Evolutionary conservation across 2,888 invertebrate species (phyloP).

Genomic region (Ennomos quercinarius): DNA sequence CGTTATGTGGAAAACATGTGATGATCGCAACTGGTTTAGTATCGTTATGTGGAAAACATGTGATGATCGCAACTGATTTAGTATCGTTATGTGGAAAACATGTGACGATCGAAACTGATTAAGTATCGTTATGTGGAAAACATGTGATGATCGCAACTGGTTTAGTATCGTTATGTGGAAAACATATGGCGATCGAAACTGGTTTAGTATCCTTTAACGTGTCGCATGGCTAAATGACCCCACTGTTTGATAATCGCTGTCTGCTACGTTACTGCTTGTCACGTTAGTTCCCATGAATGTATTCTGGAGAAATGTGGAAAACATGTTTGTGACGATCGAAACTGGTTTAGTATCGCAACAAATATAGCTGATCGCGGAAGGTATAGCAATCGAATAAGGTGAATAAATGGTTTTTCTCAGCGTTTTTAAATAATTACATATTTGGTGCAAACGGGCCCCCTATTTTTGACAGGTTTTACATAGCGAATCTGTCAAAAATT

Average conservation of each 20-base stretch:
- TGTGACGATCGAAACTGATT: background rate
- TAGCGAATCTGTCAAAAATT: too few species aligned
- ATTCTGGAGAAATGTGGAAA: constrained; percentile 46
- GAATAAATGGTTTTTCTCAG: too few species aligned
- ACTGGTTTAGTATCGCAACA: too few species aligned
- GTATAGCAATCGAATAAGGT: too few species aligned
- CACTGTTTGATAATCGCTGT: constrained; percentile 74
- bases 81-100: background rate
- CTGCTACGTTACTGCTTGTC: constrained; percentile 65
- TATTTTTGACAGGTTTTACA: too few species aligned
- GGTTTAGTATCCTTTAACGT: constrained; percentile 84
- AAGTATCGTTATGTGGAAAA: background rate
- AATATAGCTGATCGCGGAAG: too few species aligned
- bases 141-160: background rate
- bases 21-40: too few species aligned
- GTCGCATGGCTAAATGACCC: constrained; percentile 75
- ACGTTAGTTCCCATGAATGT: constrained; percentile 67
- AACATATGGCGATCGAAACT: background rate
- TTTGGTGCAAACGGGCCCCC: too few species aligned
- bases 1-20: background rate
- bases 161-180: background rate
- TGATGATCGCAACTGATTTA: background rate
- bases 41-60: background rate
- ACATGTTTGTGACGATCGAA: background rate
- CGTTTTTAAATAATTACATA: too few species aligned